Evolutionary conservation across 1,140 invertebrate species (phyloP).

Genomic region (Psix sp.): DNA sequence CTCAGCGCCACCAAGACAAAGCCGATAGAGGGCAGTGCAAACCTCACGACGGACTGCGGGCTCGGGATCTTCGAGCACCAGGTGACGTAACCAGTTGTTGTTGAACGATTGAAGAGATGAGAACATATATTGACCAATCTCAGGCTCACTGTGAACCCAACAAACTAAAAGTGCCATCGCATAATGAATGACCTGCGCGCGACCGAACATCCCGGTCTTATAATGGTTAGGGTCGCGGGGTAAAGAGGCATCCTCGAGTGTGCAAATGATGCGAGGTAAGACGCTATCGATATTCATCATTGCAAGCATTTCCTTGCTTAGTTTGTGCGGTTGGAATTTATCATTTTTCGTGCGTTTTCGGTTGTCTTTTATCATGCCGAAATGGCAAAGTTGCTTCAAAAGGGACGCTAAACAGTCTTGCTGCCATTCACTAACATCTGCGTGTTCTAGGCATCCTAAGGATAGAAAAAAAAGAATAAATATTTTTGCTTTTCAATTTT

Average conservation of each 20-base stretch:
- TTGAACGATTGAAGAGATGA: slow-evolving; percentile 81
- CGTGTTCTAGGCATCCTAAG: slow-evolving; percentile 79
- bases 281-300: slow-evolving; percentile 90
- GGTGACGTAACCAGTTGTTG: slow-evolving; percentile 82
- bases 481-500: neutral
- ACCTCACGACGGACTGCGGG: slow-evolving; percentile 91
- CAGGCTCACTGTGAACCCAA: slow-evolving; percentile 87
- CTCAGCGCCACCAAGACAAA: slow-evolving; percentile 86
- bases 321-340: slow-evolving; percentile 81
- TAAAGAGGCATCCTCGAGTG: slow-evolving; percentile 89
- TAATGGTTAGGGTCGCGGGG: slow-evolving; percentile 88
- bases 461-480: neutral
- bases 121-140: slow-evolving; percentile 82
- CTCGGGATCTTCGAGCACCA: slow-evolving; percentile 90
- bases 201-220: slow-evolving; percentile 91
- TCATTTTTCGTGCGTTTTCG: slow-evolving; percentile 77
- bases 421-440: slow-evolving; percentile 91
- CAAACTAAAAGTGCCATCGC: slow-evolving; percentile 89
- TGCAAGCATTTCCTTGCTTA: slow-evolving; percentile 85
- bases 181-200: slow-evolving; percentile 89
- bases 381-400: slow-evolving; percentile 88
- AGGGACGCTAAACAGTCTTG: slow-evolving; percentile 94
- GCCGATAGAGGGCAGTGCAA: slow-evolving; percentile 90
- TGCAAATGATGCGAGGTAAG: slow-evolving; percentile 88
- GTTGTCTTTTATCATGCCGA: slow-evolving; percentile 83